Base-by-base conservation (phyloP, 2,888 invertebrate genomes). In the Eudasyphora cyanicolor region DNA sequence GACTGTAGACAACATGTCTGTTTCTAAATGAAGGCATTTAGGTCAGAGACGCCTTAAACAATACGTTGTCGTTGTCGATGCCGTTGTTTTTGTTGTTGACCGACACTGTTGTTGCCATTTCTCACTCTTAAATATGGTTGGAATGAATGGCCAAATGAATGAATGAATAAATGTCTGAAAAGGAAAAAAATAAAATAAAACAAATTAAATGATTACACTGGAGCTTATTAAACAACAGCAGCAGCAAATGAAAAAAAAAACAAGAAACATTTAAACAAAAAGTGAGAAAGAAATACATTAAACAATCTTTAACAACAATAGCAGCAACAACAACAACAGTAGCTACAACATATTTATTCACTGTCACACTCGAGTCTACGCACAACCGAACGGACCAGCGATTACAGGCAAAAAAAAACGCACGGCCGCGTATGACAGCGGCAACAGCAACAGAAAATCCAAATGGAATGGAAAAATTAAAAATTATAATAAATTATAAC, bases 1-100 rank as follows among this genome's bases (percentile, higher is more conserved):
- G 38, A 24, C 67, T 67, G 67, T 67, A 67, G 35, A 67, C 67
- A 67, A 38, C 42, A 42, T 38, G 42, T 67, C 70, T 62, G 69
- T 57, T 80, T 74, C 83, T 83, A 83, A 83, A 83, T 83, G 79
- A 79, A 80, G 83, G 83, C 80, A 83, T 83, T 77, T 79, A 67
- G 83, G 83, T 83, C 83, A 75, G 69, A 83, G 79, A 77, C 74
- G 83, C 79, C 79, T 79, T 80, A 74, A 79, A 71, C 29, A 74
- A 67, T 38, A 79, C 76, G 35, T 19, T 71, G 57, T 42, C 62
- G n/a, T 49, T 76, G 49, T 51, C 45, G n/a, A 35, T 76, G 14
- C 73, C n/a, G 19, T 76, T 69, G 4, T 51, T 57, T 27, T 73
- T 84, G 57, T 71, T 75, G 49, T 54, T 71, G 10, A 51, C n/a